Evolutionary conservation across 2,888 invertebrate species (phyloP).

Genomic region (Listrodromus nycthemerus): DNA sequence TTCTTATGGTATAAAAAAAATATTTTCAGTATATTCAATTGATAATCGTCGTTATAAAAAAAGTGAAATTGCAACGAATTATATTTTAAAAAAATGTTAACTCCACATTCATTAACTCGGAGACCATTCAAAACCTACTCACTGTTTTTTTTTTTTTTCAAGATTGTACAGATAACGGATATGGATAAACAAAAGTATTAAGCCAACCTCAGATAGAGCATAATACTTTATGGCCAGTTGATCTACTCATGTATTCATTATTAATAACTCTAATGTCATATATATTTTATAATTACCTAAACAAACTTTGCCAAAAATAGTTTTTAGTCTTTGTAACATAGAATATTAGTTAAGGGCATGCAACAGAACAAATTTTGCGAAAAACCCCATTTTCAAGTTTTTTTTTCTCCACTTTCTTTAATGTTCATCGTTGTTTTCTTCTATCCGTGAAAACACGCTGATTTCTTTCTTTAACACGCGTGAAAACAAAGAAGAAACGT

Average conservation of each 20-base stretch:
- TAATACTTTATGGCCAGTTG: conserved; percentile 84
- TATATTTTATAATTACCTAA: conserved; percentile 78
- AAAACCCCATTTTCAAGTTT: conserved; percentile 65
- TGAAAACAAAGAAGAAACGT: conserved; percentile 13
- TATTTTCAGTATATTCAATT: not conserved
- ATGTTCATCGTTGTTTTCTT: conserved; percentile 62
- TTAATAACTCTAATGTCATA: conserved; percentile 80
- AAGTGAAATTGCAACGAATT: not conserved
- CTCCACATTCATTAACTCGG: not conserved
- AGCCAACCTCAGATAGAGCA: conserved; percentile 81
- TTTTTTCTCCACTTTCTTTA: conserved; percentile 61
- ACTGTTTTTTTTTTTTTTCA: conserved; percentile 62
- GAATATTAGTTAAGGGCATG: conserved; percentile 83
- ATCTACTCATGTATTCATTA: conserved; percentile 82
- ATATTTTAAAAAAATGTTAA: not conserved
- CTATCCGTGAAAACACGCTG: conserved; percentile 1
- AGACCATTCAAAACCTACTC: not conserved
- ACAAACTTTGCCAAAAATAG: conserved; percentile 85
- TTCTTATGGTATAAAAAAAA: not conserved
- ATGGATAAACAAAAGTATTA: conserved; percentile 75
- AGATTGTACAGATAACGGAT: conserved; percentile 80
- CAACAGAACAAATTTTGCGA: conserved; percentile 75
- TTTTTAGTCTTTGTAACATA: conserved; percentile 84
- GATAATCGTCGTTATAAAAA: not conserved
- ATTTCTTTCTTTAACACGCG: conserved; percentile 53